phyloP scores from a whole-genome alignment of 2,113 vertebrate genomes.

The Ceratotherium simum region DNA sequence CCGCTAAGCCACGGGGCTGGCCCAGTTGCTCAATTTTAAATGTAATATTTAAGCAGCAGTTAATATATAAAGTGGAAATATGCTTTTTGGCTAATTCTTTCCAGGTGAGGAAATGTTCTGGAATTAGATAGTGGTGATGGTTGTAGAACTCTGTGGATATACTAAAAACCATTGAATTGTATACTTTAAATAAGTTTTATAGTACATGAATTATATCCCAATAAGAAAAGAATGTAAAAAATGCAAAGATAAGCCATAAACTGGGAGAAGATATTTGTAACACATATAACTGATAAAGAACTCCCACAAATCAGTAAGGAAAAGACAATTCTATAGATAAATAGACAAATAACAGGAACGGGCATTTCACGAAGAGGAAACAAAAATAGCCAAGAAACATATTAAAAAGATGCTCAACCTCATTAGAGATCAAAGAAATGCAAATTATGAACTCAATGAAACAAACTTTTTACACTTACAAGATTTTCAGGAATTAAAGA shows the following conservation, averaged over 20 bases:
- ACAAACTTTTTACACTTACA: not conserved
- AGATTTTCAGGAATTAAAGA: not conserved
- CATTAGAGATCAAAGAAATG: not conserved
- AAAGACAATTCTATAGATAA: not conserved
- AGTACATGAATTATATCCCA: not conserved
- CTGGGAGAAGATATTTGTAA: not conserved
- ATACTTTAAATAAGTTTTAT: not conserved
- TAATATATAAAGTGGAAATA: constrained; percentile 20
- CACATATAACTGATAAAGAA: not conserved
- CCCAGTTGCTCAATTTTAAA: not conserved
- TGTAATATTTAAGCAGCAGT: constrained; percentile 16
- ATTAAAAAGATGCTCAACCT: not conserved
- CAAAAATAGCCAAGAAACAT: not conserved
- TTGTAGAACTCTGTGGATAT: not conserved
- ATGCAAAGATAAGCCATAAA: not conserved
- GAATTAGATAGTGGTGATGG: not conserved
- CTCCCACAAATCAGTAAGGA: not conserved
- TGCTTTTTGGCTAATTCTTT: constrained; percentile 10
- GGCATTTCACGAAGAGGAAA: not conserved
- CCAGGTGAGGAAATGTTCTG: not conserved
- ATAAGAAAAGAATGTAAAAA: not conserved
- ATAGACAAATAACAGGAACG: not conserved
- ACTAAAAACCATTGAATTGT: not conserved
- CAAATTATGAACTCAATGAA: not conserved
- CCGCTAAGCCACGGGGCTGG: too few species aligned